Percentiles rank a stretch among this genome's conserved stretches.
Evolutionary conservation across 2,888 invertebrate genomes (phyloP).

Genomic region (Trachelus tabidus): DNA sequence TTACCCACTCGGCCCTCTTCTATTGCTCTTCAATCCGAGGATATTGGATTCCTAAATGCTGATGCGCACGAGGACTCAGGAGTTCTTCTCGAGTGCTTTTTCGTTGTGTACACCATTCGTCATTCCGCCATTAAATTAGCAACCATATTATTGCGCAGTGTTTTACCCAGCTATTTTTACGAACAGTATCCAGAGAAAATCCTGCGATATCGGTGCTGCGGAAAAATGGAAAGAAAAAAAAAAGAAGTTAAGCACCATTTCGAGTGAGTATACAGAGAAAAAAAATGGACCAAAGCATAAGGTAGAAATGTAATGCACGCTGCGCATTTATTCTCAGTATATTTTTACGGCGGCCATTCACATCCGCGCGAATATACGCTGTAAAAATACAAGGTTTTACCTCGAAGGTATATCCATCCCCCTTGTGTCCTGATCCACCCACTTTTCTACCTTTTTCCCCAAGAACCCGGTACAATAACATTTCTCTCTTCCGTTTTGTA

Average conservation of each 20-base stretch:
- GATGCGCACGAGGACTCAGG: constrained; percentile 28
- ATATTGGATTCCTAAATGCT: constrained; percentile 58
- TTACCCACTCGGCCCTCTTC: constrained; percentile 42
- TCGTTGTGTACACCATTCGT: too few relatives aligned
- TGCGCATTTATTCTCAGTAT: not conserved
- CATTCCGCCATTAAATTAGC: too few relatives aligned
- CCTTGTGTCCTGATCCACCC: constrained; percentile 14
- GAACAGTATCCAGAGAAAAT: too few relatives aligned
- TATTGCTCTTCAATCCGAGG: constrained; percentile 36
- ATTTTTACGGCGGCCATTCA: constrained; percentile 23
- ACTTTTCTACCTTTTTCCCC: too few relatives aligned
- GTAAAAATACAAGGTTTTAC: constrained; percentile 56
- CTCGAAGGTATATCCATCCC: constrained; percentile 44
- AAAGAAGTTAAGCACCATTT: too few relatives aligned
- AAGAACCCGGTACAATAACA: constrained; percentile 58
- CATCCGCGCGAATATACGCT: constrained; percentile 35
- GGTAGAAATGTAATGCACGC: not conserved
- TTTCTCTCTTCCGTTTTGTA: constrained; percentile 63
- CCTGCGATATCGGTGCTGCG: too few relatives aligned
- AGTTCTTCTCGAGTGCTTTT: not conserved
- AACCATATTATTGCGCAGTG: too few relatives aligned
- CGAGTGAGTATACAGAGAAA: too few relatives aligned
- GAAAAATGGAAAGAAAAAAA: too few relatives aligned
- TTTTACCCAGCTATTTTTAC: too few relatives aligned
- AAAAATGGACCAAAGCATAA: too few relatives aligned